A percentile compares a stretch with the other conserved stretches of the same genome.
Conservation (phyloP, 2,113 vertebrate genomes). For the Dasyurus viverrinus region DNA sequence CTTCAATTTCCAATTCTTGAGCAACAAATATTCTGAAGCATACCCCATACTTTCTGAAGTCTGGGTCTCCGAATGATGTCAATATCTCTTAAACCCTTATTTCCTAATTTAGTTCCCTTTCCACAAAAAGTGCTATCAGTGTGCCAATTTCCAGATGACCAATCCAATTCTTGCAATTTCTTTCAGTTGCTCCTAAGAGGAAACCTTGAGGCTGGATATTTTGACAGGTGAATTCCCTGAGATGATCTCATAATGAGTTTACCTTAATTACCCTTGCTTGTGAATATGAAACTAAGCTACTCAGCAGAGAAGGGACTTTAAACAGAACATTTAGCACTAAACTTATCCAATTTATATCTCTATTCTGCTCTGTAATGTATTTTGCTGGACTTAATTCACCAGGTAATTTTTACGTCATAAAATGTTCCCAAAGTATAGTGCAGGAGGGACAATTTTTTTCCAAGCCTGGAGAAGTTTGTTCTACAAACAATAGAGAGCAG, state of each 20-base stretch:
- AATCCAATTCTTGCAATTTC: background rate
- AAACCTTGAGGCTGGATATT: background rate
- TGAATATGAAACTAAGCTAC: background rate
- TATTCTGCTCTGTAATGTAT: background rate
- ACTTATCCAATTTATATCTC: background rate
- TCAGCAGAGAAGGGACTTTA: background rate
- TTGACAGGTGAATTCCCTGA: background rate
- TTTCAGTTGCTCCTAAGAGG: background rate
- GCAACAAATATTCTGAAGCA: background rate
- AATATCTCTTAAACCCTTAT: background rate
- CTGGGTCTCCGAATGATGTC: background rate
- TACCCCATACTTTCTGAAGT: background rate
- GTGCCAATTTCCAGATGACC: background rate
- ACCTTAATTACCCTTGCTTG: background rate
- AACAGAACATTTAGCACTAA: background rate
- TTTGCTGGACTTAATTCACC: background rate
- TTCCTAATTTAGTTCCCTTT: slow-evolving; percentile 19
- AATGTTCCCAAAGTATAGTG: background rate
- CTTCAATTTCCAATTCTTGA: no score
- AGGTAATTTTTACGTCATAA: background rate
- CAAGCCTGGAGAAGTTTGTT: background rate
- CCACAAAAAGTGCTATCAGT: background rate
- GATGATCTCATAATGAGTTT: background rate
- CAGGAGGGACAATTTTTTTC: background rate
- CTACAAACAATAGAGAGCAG: background rate